Base-by-base conservation (phyloP, 2,113 vertebrate genomes). In the Phrynosoma platyrhinos region DNA sequence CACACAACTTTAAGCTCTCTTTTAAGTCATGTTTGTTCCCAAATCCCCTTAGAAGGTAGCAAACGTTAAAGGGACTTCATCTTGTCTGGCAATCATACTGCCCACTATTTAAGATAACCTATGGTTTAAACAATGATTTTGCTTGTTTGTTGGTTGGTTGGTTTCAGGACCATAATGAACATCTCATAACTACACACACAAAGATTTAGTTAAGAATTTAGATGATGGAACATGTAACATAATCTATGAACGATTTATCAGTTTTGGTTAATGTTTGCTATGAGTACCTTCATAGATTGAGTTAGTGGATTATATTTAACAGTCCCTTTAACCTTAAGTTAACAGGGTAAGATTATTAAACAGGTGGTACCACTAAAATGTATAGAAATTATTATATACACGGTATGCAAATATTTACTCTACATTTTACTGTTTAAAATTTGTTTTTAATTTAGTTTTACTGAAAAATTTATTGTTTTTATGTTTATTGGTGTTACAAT, bases 321-420 rank as follows among this genome's bases (percentile, higher is more conserved):
- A 99, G 98, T 99, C 99, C 99, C 99, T 99, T 99, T 99, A 99
- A 99, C 99, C 97, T 97, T 98, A 98, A 98, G 97, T 98, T 98
- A 97, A 98, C 98, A 98, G 97, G 97, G 97, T 97, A 98, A 97
- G 97, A 96, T 97, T 98, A 98, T 99, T 98, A 98, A 98, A 97
- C 96, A 98, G 96, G 96, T 97, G 96, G 96, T 96, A 98, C 95
- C 94, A 97, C 98, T 97, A 96, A 98, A 98, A 98, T 97, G 98
- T 97, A 97, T 96, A 97, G 97, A 98, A 98, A 98, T 98, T 98
- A 98, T 98, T 98, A 97, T 83, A 88, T 98, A 97, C 98, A 98
- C 95, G 97, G 97, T 98, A 97, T 97, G 95, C 97, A 98, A 97
- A 97, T 96, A 97, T 98, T 88, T 98, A 98, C 97, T 98, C 97